Conservation (phyloP, 2,888 invertebrate genomes). For the Rhagophthalmus giganteus region DNA sequence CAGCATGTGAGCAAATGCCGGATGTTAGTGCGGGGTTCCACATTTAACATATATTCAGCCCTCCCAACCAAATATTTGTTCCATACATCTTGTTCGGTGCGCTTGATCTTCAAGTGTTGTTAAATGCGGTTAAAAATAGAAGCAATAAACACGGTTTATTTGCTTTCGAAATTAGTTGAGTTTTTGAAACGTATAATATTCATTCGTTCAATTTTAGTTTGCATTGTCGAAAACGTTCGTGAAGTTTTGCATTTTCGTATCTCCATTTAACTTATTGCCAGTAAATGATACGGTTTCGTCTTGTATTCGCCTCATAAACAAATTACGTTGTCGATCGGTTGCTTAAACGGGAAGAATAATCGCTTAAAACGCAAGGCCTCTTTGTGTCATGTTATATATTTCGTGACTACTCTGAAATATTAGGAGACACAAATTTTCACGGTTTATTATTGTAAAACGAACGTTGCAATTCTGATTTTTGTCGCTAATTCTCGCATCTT, state of each 20-base stretch:
- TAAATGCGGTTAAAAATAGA: constrained; percentile 41
- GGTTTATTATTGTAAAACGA: too few relatives aligned
- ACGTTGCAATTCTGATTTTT: too few relatives aligned
- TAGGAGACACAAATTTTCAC: too few relatives aligned
- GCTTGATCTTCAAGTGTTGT: constrained; percentile 41
- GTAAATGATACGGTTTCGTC: neutral
- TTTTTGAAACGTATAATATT: constrained; percentile 30
- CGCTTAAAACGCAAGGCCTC: too few relatives aligned
- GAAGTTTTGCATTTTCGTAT: too few relatives aligned
- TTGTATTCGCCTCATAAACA: neutral
- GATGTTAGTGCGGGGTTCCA: constrained; percentile 43
- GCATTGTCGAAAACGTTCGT: neutral
- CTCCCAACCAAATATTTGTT: constrained; percentile 49
- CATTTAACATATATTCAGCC: constrained; percentile 44
- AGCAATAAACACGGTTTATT: constrained; percentile 49
- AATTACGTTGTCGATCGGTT: too few relatives aligned
- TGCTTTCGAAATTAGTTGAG: constrained; percentile 48
- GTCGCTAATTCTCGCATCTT: too few relatives aligned
- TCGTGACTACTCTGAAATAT: too few relatives aligned
- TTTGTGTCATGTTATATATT: too few relatives aligned
- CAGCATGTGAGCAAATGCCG: constrained; percentile 49
- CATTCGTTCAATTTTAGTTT: constrained; percentile 10
- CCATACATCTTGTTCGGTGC: constrained; percentile 42
- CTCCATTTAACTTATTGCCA: too few relatives aligned
- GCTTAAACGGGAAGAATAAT: too few relatives aligned